Base-by-base conservation (phyloP, 37 sponge, comb jelly and placozoan species). In the Ianthella basta region DNA sequence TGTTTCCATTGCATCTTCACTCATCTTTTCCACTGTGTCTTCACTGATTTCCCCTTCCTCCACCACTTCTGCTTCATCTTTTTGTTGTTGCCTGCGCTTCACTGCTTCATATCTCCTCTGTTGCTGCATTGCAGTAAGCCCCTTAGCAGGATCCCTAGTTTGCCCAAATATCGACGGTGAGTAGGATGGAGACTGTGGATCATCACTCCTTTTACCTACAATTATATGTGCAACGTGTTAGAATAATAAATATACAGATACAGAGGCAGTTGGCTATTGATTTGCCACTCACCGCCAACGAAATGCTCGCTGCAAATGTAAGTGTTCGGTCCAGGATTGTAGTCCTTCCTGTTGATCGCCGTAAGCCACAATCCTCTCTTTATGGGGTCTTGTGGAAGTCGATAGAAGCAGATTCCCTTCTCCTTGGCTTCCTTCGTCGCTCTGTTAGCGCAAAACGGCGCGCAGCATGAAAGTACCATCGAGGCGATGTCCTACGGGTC, bases 221-320 rank as follows among this genome's bases (percentile, higher is more conserved):
- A n/a, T n/a, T n/a, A n/a, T n/a, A n/a, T n/a, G n/a, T n/a, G n/a
- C n/a, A n/a, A n/a, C n/a, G n/a, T n/a, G n/a, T n/a, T n/a, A n/a
- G n/a, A n/a, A n/a, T n/a, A n/a, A n/a, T n/a, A n/a, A n/a, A n/a
- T n/a, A n/a, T n/a, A n/a, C n/a, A n/a, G n/a, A n/a, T n/a, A n/a
- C n/a, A n/a, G n/a, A n/a, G n/a, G n/a, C n/a, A n/a, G n/a, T n/a
- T n/a, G n/a, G n/a, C n/a, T n/a, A n/a, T n/a, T n/a, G n/a, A n/a
- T n/a, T n/a, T n/a, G n/a, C n/a, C n/a, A n/a, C n/a, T n/a, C n/a
- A n/a, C n/a, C n/a, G n/a, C 81, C 37, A 60, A 80, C 81, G 37
- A 80, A 80, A 80, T 80, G 81, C 33, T 25, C 81, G 34, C 81
- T 57, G 61, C 81, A 56, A 57, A 80, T 30, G 81, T 60, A 80